Base-by-base conservation (phyloP, 2,797 vertebrate genomes). In the Otus scops region DNA sequence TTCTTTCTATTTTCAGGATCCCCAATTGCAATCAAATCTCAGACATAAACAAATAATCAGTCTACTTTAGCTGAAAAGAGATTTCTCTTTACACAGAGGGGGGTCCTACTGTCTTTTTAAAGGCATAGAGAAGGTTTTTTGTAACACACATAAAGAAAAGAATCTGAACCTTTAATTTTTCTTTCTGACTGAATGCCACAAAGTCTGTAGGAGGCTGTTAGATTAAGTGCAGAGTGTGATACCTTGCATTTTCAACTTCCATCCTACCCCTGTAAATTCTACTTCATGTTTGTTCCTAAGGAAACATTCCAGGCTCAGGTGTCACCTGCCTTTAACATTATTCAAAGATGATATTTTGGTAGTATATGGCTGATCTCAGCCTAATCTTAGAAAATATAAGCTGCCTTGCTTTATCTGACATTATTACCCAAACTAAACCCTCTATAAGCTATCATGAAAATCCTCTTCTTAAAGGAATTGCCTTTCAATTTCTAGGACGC, bases 31-130 rank as follows among this genome's bases (percentile, higher is more conserved):
- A 89, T 95, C 70, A 94, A 76, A 79, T 63, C 18, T 86, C 59
- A 92, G 85, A 90, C 50, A 65, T 54, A 95, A 96, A 92, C 69
- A 97, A 90, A 95, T 65, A 93, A 93, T 89, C 77, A 22, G 47
- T 27, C 54, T 91, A 69, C 30, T 84, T 68, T 28, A 78, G 41
- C 48, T 76, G 59, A 80, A 94, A 91, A 13, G 10, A 43, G 20
- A 69, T 41, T 38, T 89, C 54, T 65, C 0, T 57, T 83, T 74
- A 51, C 34, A 59, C 48, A 53, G 77, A 67, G 10, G 32, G 10
- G 39, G 34, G 23, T 56, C 16, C 43, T 82, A 48, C 19, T 76
- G 47, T 73, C 27, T 76, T 93, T 84, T 88, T 63, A 23, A 88
- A 92, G 79, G 30, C 24, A 45, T 6, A n/a, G 18, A 32, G 27